Percentiles rank a stretch among this genome's conserved stretches.
Conservation (phyloP, 2,888 invertebrate genomes). For the Pyralis farinalis region DNA sequence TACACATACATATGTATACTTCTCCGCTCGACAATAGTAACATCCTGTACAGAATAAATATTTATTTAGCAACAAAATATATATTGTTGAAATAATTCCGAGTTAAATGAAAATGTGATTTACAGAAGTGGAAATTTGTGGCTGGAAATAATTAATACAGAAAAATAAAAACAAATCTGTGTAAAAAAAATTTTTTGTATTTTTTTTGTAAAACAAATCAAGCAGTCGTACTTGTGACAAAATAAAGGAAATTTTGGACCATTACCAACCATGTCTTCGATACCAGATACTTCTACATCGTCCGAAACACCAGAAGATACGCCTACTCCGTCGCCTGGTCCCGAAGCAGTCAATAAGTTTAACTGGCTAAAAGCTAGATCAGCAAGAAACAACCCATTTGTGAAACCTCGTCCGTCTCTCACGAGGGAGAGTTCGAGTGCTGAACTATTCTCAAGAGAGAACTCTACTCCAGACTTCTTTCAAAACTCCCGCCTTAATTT, state of each 20-base stretch:
- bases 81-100: too few relatives aligned
- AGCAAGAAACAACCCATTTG: slow-evolving; percentile 60
- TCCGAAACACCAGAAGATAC: slow-evolving; percentile 44
- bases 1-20: too few relatives aligned
- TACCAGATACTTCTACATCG: slow-evolving; percentile 34
- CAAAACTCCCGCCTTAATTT: slow-evolving; percentile 67
- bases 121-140: background rate
- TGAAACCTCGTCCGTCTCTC: slow-evolving; percentile 57
- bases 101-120: background rate
- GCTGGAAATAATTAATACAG: background rate
- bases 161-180: background rate
- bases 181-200: too few relatives aligned
- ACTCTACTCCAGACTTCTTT: slow-evolving; percentile 66
- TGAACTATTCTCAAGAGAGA: slow-evolving; percentile 63
- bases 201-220: too few relatives aligned
- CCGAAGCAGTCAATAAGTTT: slow-evolving; percentile 51
- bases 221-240: too few relatives aligned
- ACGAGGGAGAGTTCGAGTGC: slow-evolving; percentile 65
- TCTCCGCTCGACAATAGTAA: background rate
- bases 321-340: slow-evolving; percentile 46
- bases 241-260: too few relatives aligned
- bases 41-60: background rate
- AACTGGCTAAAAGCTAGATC: slow-evolving; percentile 59
- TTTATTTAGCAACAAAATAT: background rate
- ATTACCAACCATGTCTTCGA: slow-evolving; percentile 31